Evolutionary conservation across 1,140 invertebrate genomes (phyloP), one percentile per base, ranked within the genome.

Genomic region (Zaprionus nigranus): DNA sequence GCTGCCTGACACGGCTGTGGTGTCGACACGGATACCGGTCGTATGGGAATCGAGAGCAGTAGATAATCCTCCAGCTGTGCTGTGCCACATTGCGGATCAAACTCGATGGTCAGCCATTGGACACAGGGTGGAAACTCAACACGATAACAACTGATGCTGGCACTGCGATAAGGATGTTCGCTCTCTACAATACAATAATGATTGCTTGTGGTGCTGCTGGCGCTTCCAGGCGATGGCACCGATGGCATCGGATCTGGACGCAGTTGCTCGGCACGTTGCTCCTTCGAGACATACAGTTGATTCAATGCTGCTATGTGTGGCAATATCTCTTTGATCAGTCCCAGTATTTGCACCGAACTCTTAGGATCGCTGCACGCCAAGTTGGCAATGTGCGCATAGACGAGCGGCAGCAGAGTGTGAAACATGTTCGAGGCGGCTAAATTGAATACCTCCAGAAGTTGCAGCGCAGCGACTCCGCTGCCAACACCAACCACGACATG

Each of bases 81-180:
- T 0, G 98, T 99, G 43, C 97, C 95, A 93, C 98, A 98, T 61
- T 96, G 95, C 0, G 97, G 95, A 88, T 99, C 98, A 93, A 99
- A 99, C 93, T 99, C 98, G 7, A 99, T 92, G 1, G 96, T 96
- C 84, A 99, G 94, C 97, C 98, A 99, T 76, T 97, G 96, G 1
- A 99, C 97, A 72, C 94, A 95, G 12, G 96, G 93, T 1, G 98
- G 98, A 93, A 99, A 99, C 51, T 95, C 94, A 2, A 99, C 97
- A 93, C 97, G 96, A 75, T 98, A 98, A 93, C 97, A 97, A 40
- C 95, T 96, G 13, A 99, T 96, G 57, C 96, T 96, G 4, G 98
- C 96, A 43, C 97, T 96, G 93, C 98, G 98, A 93, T 99, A 99
- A 0, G 98, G 99, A 94, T 99, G 99, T 38, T 98, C 97, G 93